Evolutionary conservation across 2,113 vertebrate species (phyloP), one percentile per base, ranked within the genome.

Genomic region (Emydura subglobosa): DNA sequence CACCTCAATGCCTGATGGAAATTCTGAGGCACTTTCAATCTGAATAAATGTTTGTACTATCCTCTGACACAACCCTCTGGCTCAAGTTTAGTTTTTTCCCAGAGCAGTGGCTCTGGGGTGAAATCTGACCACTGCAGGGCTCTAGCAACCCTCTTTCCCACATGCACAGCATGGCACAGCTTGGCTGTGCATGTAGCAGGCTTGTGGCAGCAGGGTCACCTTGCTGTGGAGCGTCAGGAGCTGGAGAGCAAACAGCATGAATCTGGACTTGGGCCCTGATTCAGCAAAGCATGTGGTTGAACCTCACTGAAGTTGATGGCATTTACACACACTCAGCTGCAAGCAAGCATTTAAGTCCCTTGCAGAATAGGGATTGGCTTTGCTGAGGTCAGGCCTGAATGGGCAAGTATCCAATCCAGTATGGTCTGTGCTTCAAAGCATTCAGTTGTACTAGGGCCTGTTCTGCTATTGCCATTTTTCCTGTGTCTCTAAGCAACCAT

Each of bases 1-100:
- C 76, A 22, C 42, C 50, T 42, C 57, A 10, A n/a, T 24, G 49
- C 2, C 61, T 24, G 29, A 21, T 10, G 16, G 24, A 78, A 47
- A 42, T 17, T 3, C 51, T 59, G 6, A 54, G 24, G 10, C 29
- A 2, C 31, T 83, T 83, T 59, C 22, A 21, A 2, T 0, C 0
- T 25, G 49, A 87, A 21, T 3, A 1, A n/a, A 8, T 19, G 8
- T 50, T 49, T 1, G 0, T 29, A 74, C 6, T 50, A 10, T 13
- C 6, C 7, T 21, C 5, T 12, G 39, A 42, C 34, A 5, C n/a
- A 39, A 29, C 31, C 61, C 12, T 14, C 29, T 65, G 19, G 19
- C 68, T 42, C 19, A 7, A 24, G 19, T 11, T 25, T 16, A 68
- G 17, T n/a, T 76, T 76, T 25, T 25, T n/a, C 39, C 72, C 72